These are phyloP conservation scores for Magallana gigas DNA, from an alignment of 1,140 invertebrate species.

Conservation along the genomic window DNA sequence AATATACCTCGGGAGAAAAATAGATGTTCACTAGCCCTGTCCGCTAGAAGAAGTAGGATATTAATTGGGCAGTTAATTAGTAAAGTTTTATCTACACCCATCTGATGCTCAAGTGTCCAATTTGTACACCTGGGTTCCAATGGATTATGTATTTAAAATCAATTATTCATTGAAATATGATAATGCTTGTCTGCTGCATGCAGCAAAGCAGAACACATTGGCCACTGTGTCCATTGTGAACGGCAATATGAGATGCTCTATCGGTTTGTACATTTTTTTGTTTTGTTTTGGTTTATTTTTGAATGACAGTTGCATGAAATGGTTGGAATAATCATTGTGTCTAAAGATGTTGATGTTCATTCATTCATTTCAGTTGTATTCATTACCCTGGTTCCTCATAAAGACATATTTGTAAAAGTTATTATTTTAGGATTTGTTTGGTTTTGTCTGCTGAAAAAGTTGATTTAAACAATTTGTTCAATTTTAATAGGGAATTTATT, in stretches of 20 bases:
- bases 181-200: background rate
- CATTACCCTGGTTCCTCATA: too few relatives aligned
- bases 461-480: too few relatives aligned
- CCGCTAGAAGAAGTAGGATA: background rate
- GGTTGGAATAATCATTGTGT: too few relatives aligned
- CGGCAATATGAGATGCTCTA: background rate
- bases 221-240: background rate
- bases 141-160: background rate
- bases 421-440: too few relatives aligned
- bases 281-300: background rate
- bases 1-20: background rate
- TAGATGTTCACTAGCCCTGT: background rate
- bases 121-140: background rate
- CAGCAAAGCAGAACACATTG: background rate
- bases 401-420: too few relatives aligned
- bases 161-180: slow-evolving; percentile 12
- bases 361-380: too few relatives aligned
- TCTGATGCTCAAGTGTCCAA: background rate
- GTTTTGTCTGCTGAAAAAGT: too few relatives aligned
- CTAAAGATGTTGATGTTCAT: too few relatives aligned
- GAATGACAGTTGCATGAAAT: background rate
- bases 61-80: background rate
- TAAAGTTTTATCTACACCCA: background rate
- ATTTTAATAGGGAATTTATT: too few relatives aligned
- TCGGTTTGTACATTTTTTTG: background rate